These are phyloP conservation scores for Druon quercuslanigerum DNA, from an alignment of 1,140 invertebrate genomes.

Conservation along the genomic window DNA sequence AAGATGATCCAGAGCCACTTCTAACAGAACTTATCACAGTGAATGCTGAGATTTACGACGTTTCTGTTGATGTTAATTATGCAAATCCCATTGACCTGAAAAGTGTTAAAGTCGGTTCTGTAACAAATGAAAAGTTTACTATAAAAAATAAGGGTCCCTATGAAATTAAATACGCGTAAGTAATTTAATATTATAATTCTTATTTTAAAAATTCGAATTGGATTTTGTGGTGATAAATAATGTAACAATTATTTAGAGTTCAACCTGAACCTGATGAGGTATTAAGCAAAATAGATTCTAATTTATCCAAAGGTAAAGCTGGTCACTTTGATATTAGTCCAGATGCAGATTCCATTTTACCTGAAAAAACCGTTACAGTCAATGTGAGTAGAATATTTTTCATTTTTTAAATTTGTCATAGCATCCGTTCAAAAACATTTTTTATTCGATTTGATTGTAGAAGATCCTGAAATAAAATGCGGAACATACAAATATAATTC, in stretches of 20 bases:
- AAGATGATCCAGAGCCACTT: conserved; percentile 52
- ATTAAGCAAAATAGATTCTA: conserved; percentile 39
- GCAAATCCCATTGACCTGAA: conserved; percentile 62
- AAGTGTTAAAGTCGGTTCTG: conserved; percentile 47
- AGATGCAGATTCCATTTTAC: conserved; percentile 41
- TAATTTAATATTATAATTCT: neutral
- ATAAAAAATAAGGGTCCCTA: conserved; percentile 62
- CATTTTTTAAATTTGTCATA: neutral
- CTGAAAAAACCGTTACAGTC: conserved; percentile 47
- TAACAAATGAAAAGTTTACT: conserved; percentile 40
- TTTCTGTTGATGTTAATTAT: conserved; percentile 54
- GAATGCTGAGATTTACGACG: conserved; percentile 63
- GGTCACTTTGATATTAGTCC: conserved; percentile 53
- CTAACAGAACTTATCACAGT: conserved; percentile 51
- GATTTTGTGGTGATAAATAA: neutral
- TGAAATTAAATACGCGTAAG: conserved; percentile 62
- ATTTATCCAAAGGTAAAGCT: conserved; percentile 39
- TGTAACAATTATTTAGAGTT: conserved; percentile 37
- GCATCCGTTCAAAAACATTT: neutral
- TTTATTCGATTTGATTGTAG: too few species aligned
- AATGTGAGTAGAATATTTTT: conserved; percentile 38
- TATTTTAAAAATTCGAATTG: neutral
- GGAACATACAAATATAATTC: too few species aligned
- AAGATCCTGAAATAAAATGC: too few species aligned
- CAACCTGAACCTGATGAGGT: conserved; percentile 43